phyloP scores from a whole-genome alignment of 2,113 vertebrate genomes.

The Choloepus hoffmanni region DNA sequence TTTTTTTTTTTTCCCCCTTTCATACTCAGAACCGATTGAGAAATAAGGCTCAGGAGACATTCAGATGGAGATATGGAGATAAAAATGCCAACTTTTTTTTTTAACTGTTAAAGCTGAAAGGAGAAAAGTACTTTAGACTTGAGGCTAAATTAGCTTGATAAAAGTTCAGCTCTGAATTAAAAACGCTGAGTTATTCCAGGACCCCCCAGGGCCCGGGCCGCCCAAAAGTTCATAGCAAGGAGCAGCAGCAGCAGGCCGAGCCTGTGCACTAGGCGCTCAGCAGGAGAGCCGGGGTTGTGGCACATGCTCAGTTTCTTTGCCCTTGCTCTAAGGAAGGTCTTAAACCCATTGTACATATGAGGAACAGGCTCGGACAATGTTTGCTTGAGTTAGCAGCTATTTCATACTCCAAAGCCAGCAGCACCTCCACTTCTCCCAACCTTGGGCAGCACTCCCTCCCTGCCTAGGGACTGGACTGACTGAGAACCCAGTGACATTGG shows the following conservation, averaged over 20 bases:
- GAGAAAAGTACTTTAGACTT: neutral
- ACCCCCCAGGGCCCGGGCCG: too few relatives aligned
- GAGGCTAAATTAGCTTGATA: neutral
- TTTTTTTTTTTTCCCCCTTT: neutral
- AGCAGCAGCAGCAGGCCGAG: neutral
- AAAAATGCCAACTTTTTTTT: neutral
- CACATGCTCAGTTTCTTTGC: neutral
- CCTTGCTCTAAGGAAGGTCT: neutral
- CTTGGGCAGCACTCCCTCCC: neutral
- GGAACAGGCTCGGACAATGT: rapidly evolving
- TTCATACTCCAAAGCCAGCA: neutral
- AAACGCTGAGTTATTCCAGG: neutral
- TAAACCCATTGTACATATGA: neutral
- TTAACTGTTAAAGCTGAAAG: neutral
- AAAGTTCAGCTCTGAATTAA: slow-evolving; percentile 10
- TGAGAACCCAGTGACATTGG: neutral
- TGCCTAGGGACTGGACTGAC: neutral
- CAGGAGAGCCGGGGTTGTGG: rapidly evolving
- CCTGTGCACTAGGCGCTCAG: neutral
- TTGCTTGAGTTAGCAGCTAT: neutral
- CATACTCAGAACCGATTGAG: neutral
- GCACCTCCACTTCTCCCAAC: neutral
- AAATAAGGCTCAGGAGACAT: slow-evolving; percentile 33
- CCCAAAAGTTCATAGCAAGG: neutral
- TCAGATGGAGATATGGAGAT: slow-evolving; percentile 30